Base-by-base conservation (phyloP, 2,113 vertebrate genomes). In the Odontophorus gujanensis region DNA sequence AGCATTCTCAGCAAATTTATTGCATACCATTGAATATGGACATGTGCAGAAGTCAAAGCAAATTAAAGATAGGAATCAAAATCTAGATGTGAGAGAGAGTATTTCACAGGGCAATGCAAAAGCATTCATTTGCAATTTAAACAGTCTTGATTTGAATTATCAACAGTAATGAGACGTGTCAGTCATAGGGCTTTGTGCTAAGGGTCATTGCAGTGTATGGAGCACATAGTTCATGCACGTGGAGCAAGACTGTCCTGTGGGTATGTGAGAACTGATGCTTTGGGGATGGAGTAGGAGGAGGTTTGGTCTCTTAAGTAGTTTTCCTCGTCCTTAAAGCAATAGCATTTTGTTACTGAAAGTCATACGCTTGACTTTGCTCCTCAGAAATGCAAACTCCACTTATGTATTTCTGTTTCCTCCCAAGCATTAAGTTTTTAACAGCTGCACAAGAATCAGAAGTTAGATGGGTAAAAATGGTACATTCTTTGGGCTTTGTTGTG, bases 401-500 rank as follows among this genome's bases (percentile, higher is more conserved):
- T 65, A 26, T 79, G 72, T 72, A 26, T 84, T 75, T 72, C 32
- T 83, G n/a, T 1, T 77, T 75, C 87, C 50, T 38, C 55, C 45
- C 26, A 48, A 78, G 61, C 72, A 16, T 74, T 47, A 71, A 65
- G 50, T 91, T 90, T 92, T 93, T 95, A 96, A 93, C 92, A 87
- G 59, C 79, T 85, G 68, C 69, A 89, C 48, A 34, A 87, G 59
- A 80, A 80, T 69, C 25, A 74, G 62, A 36, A 59, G 18, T 40
- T 58, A 71, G 51, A 58, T 93, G 71, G 79, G 66, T 90, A 63
- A 42, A 92, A 82, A 59, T 36, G 57, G 62, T 76, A n/a, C 73
- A 26, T 90, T 77, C 34, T 92, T 34, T 92, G 90, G 81, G 92
- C 78, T 96, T 93, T 97, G 90, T 82, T 85, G 92, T 89, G 72